Percentiles rank a stretch among this genome's conserved stretches.
phyloP scores from a whole-genome alignment of 2,888 invertebrate genomes.

The Ophion ventricosus region DNA sequence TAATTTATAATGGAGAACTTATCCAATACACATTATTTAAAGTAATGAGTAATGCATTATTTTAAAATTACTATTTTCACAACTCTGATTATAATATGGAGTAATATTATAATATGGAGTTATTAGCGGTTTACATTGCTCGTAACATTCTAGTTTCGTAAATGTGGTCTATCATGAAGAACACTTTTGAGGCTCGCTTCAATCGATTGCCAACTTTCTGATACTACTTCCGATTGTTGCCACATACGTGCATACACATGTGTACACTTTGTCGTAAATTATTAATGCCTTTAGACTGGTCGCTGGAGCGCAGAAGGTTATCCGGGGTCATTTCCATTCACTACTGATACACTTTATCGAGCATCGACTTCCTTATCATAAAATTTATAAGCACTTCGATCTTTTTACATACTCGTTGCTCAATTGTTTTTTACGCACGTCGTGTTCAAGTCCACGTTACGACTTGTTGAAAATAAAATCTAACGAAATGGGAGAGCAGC shows the following conservation, averaged over 20 bases:
- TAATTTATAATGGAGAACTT: too few relatives aligned
- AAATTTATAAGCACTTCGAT: neutral
- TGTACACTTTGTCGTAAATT: conserved; percentile 5
- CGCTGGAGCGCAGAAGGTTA: conserved; percentile 9
- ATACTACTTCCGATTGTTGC: conserved; percentile 17
- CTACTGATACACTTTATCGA: conserved; percentile 17
- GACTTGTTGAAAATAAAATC: neutral
- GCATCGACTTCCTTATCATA: neutral
- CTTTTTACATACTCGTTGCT: neutral
- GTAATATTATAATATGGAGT: too few relatives aligned
- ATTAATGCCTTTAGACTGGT: conserved; percentile 22
- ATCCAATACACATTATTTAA: too few relatives aligned
- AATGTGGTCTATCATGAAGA: neutral
- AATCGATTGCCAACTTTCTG: neutral
- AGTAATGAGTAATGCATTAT: too few relatives aligned
- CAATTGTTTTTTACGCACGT: neutral
- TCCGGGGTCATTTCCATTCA: conserved; percentile 33
- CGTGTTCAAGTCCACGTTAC: neutral
- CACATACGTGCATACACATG: neutral
- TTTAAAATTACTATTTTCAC: too few relatives aligned
- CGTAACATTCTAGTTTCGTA: too few relatives aligned
- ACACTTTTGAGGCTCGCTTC: neutral
- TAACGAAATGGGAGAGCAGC: neutral
- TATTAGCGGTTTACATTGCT: too few relatives aligned
- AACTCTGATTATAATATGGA: too few relatives aligned